Conservation (phyloP, 2,888 invertebrate species). For the Elaeidobius kamerunicus region DNA sequence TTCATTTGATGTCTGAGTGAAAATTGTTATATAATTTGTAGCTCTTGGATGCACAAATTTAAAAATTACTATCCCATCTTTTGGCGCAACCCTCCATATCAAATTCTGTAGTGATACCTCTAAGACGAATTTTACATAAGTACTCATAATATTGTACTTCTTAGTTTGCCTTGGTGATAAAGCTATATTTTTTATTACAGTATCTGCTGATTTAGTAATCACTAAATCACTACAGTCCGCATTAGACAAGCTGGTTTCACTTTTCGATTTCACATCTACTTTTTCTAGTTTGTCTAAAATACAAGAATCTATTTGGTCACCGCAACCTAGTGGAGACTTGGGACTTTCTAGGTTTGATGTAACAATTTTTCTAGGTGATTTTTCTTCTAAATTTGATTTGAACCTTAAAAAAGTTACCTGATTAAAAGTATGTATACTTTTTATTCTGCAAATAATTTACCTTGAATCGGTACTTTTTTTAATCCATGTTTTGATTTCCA, state of each 20-base stretch:
- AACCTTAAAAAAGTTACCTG: slow-evolving; percentile 1
- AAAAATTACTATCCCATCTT: slow-evolving; percentile 36
- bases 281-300: slow-evolving; percentile 29
- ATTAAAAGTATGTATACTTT: slow-evolving; percentile 4
- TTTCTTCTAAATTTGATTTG: slow-evolving; percentile 21
- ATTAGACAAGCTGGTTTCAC: slow-evolving; percentile 16
- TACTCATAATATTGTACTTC: slow-evolving; percentile 24
- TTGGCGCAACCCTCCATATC: slow-evolving; percentile 35
- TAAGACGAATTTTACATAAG: slow-evolving; percentile 40
- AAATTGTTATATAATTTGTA: slow-evolving; percentile 37
- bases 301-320: slow-evolving; percentile 25
- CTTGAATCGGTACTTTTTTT: slow-evolving; percentile 25
- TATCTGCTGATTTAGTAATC: slow-evolving; percentile 34
- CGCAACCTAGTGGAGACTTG: slow-evolving; percentile 18
- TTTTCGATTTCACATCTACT: slow-evolving; percentile 25
- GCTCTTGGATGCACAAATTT: slow-evolving; percentile 46
- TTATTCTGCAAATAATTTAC: background rate
- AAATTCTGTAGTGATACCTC: slow-evolving; percentile 41
- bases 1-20: slow-evolving; percentile 37
- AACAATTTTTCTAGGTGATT: slow-evolving; percentile 25
- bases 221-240: slow-evolving; percentile 13
- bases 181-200: slow-evolving; percentile 33
- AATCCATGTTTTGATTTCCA: slow-evolving; percentile 40
- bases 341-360: slow-evolving; percentile 30
- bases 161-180: slow-evolving; percentile 28